These are phyloP conservation scores for Catostomus latipinnis DNA, from an alignment of 2,797 vertebrate species.

Conservation along the genomic window DNA sequence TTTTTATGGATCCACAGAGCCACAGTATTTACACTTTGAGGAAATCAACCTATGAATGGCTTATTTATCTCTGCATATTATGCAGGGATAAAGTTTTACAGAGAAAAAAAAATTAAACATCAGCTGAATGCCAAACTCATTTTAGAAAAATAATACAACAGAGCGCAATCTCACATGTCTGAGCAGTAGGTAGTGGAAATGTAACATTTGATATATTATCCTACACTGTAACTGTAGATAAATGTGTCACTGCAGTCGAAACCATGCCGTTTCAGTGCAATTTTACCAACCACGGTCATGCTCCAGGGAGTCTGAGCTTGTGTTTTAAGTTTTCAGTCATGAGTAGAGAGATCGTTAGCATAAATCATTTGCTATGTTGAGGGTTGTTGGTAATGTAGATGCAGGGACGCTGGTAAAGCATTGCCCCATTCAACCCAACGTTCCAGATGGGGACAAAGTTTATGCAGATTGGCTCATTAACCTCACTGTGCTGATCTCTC, in stretches of 20 bases:
- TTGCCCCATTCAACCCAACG: slow-evolving; percentile 41
- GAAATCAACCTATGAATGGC: background rate
- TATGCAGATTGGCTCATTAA: slow-evolving; percentile 67
- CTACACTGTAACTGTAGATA: slow-evolving; percentile 3
- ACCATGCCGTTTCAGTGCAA: background rate
- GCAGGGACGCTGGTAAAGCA: slow-evolving; percentile 10
- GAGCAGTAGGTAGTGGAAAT: slow-evolving; percentile 21
- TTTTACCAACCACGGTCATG: slow-evolving; percentile 12
- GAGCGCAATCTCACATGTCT: background rate
- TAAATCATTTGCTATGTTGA: slow-evolving; percentile 27
- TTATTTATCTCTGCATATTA: background rate
- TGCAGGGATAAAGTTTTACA: background rate
- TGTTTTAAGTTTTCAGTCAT: slow-evolving; percentile 17
- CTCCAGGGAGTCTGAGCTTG: slow-evolving; percentile 21
- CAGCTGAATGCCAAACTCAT: background rate
- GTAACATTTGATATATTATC: slow-evolving; percentile 4
- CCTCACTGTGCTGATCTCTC: slow-evolving; percentile 51
- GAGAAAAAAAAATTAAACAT: background rate
- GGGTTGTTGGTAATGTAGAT: slow-evolving; percentile 22
- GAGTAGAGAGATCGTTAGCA: slow-evolving; percentile 29
- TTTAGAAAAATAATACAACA: background rate
- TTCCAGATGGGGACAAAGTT: slow-evolving; percentile 62
- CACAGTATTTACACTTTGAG: background rate
- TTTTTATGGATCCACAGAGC: background rate
- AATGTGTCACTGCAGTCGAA: slow-evolving; percentile 8